phyloP scores from a whole-genome alignment of 2,888 invertebrate genomes.

The Cheiracanthium punctorium region DNA sequence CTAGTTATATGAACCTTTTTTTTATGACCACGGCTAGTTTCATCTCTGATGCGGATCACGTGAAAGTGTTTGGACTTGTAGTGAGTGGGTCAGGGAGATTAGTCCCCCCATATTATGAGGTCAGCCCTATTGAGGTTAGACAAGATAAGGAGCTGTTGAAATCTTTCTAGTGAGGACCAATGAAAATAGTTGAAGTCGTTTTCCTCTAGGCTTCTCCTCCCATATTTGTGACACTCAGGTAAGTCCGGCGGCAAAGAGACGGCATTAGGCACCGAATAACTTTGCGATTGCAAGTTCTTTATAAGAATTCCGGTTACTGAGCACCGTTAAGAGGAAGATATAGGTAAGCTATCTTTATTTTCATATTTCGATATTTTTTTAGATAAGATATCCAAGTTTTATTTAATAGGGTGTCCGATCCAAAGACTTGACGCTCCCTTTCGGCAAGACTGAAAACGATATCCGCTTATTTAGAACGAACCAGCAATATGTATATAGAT shows the following conservation, averaged over 20 bases:
- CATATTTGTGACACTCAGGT: conserved; percentile 35
- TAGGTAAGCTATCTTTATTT: no score
- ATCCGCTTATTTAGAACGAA: no score
- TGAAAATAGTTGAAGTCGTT: conserved; percentile 46
- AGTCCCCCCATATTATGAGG: conserved; percentile 61
- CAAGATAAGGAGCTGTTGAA: conserved; percentile 57
- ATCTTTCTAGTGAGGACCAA: conserved; percentile 47
- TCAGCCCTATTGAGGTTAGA: conserved; percentile 55
- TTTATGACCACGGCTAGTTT: conserved; percentile 9
- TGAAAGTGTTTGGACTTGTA: conserved; percentile 19
- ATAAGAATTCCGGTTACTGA: conserved; percentile 9
- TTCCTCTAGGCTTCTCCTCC: conserved; percentile 26
- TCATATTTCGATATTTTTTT: no score
- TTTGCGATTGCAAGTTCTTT: background rate
- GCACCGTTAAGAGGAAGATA: no score
- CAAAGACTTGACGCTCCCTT: no score
- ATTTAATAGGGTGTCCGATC: no score
- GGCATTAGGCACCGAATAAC: conserved; percentile 24
- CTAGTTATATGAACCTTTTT: no score
- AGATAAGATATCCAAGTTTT: no score
- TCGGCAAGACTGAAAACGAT: no score
- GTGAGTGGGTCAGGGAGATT: conserved; percentile 59
- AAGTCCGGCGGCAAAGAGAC: conserved; percentile 17
- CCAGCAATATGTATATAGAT: no score
- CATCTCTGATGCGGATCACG: conserved; percentile 46